Percentiles rank a stretch among this genome's conserved stretches.
These are phyloP conservation scores for Perca fluviatilis DNA, from an alignment of 2,113 vertebrate genomes.

Conservation along the genomic window DNA sequence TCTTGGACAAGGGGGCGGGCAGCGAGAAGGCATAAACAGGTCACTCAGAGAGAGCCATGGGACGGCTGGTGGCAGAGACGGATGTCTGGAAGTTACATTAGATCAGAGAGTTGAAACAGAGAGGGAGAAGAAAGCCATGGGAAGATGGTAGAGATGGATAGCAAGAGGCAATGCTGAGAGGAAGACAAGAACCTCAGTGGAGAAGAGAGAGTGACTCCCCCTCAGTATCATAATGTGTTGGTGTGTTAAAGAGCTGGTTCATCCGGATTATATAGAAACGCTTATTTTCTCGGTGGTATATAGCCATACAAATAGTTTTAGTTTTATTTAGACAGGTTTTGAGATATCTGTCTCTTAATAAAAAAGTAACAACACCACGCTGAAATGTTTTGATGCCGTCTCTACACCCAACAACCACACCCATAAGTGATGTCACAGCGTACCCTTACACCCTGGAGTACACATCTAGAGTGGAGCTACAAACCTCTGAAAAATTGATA, in stretches of 20 bases:
- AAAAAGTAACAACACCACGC: background rate
- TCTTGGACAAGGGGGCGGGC: constrained; percentile 5
- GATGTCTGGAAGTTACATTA: constrained; percentile 52
- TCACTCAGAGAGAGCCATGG: constrained; percentile 25
- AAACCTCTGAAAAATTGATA: background rate
- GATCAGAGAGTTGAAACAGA: constrained; percentile 41
- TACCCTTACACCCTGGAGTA: too few relatives aligned
- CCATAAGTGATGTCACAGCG: too few relatives aligned
- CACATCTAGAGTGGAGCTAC: background rate
- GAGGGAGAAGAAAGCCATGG: constrained; percentile 14
- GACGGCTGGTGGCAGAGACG: constrained; percentile 42
- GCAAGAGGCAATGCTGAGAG: constrained; percentile 29
- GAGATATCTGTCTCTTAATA: background rate
- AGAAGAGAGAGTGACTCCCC: constrained; percentile 24
- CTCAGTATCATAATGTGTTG: background rate
- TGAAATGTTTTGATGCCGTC: constrained; percentile 4
- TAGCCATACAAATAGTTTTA: background rate
- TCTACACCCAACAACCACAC: background rate
- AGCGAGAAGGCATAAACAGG: constrained; percentile 21
- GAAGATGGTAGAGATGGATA: constrained; percentile 42
- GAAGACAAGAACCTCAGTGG: constrained; percentile 27
- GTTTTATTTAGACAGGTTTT: constrained; percentile 1
- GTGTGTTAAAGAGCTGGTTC: background rate
- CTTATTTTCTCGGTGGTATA: background rate
- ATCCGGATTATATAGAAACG: background rate